These are phyloP conservation scores for Porites australiensis DNA, from an alignment of 64 coral and sea anemone species.

Conservation along the genomic window DNA sequence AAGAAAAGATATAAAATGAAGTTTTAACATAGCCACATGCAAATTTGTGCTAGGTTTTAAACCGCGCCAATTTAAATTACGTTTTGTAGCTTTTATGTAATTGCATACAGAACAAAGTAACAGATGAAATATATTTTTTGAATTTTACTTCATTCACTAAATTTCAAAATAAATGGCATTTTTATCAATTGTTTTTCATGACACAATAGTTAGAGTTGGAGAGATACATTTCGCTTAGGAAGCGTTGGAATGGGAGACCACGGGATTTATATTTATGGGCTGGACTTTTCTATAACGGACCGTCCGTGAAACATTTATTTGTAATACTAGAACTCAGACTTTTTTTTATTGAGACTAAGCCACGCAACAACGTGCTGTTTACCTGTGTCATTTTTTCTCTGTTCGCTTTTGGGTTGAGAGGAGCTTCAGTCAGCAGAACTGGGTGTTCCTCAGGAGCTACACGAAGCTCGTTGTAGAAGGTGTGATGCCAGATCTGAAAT, in stretches of 20 bases:
- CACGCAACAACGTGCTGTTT: not conserved
- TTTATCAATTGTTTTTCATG: not conserved
- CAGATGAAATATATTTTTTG: too few species aligned
- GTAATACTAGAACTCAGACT: not conserved
- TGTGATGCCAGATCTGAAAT: conserved; percentile 84
- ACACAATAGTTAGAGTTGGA: too few species aligned
- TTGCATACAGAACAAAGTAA: too few species aligned
- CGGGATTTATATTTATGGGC: too few species aligned
- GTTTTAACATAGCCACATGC: too few species aligned
- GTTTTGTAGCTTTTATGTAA: too few species aligned
- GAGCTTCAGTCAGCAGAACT: conserved; percentile 75
- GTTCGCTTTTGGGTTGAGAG: conserved; percentile 77
- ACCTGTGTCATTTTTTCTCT: conserved; percentile 85
- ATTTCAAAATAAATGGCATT: too few species aligned
- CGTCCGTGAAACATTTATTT: not conserved
- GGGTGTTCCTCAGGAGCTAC: conserved; percentile 75
- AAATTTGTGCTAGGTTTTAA: too few species aligned
- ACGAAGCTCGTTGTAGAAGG: conserved; percentile 85
- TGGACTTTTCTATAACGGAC: not conserved
- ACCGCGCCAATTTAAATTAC: too few species aligned
- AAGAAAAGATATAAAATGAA: too few species aligned
- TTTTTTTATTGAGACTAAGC: not conserved
- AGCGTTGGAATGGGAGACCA: not conserved
- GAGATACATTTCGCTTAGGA: not conserved
- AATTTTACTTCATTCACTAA: too few species aligned